Evolutionary conservation across 2,888 invertebrate species (phyloP).

Genomic region (Gastrophysa polygoni): DNA sequence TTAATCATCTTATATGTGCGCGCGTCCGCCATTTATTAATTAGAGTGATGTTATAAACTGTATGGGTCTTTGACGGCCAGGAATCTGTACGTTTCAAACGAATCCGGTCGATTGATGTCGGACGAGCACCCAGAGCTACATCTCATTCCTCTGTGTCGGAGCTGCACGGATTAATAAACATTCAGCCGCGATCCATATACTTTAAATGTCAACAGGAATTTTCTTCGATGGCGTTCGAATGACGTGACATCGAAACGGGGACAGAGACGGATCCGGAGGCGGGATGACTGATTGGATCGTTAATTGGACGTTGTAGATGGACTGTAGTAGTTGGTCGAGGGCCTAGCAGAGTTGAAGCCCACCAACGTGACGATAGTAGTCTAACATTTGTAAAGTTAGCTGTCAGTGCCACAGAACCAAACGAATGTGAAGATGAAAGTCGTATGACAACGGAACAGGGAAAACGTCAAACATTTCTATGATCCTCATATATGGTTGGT

Average conservation of each 20-base stretch:
- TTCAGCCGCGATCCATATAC: constrained; percentile 42
- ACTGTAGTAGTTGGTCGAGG: too few relatives aligned
- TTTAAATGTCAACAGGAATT: constrained; percentile 28
- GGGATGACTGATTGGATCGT: too few relatives aligned
- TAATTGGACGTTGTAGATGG: too few relatives aligned
- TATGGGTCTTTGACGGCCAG: constrained; percentile 49
- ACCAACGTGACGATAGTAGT: too few relatives aligned
- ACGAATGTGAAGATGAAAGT: too few relatives aligned
- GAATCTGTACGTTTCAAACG: constrained; percentile 50
- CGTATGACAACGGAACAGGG: too few relatives aligned
- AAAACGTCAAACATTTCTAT: too few relatives aligned
- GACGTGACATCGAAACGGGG: neutral
- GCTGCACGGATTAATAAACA: constrained; percentile 54
- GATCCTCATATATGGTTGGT: too few relatives aligned
- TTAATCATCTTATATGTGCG: constrained; percentile 46
- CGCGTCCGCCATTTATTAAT: constrained; percentile 57
- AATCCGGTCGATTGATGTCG: constrained; percentile 50
- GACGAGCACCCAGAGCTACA: constrained; percentile 23
- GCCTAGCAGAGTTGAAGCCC: too few relatives aligned
- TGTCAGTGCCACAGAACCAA: too few relatives aligned
- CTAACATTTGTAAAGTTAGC: too few relatives aligned
- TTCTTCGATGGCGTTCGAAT: neutral
- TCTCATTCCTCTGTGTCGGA: constrained; percentile 40
- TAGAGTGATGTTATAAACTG: constrained; percentile 56
- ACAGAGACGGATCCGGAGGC: neutral